These are phyloP conservation scores for Pilophorus perplexus DNA, from an alignment of 2,888 invertebrate species.

Conservation along the genomic window DNA sequence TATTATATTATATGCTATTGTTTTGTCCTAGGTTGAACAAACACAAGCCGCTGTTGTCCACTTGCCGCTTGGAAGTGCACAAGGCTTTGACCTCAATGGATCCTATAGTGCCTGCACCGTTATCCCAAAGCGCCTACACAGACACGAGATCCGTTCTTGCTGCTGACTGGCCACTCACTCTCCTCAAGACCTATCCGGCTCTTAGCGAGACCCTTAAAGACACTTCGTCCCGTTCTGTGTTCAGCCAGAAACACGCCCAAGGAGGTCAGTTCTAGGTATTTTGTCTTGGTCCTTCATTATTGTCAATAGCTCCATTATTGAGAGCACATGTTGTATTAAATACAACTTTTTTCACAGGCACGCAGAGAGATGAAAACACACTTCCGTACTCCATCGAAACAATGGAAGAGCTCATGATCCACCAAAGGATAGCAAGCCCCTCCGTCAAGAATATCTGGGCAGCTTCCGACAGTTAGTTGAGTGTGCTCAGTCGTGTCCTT, in stretches of 20 bases:
- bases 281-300: background rate
- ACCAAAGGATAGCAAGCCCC: constrained; percentile 20
- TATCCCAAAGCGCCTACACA: background rate
- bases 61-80: constrained; percentile 2
- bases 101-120: background rate
- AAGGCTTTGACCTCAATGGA: constrained; percentile 3
- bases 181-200: constrained; percentile 7
- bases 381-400: constrained; percentile 35
- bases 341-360: background rate
- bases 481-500: background rate
- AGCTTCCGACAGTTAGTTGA: constrained; percentile 15
- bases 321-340: background rate
- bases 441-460: constrained; percentile 33
- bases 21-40: too few species aligned
- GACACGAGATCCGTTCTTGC: background rate
- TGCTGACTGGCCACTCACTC: background rate
- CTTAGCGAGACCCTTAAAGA: background rate
- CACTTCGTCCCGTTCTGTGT: background rate
- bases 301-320: background rate
- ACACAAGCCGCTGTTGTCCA: too few species aligned
- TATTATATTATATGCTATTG: too few species aligned
- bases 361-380: background rate
- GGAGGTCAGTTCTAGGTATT: constrained; percentile 2
- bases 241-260: background rate
- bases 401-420: constrained; percentile 27